A percentile compares a stretch with the other conserved stretches of the same genome.
Conservation (phyloP, 37 sponge, comb jelly and placozoan genomes). For the Hexactinellida sp. region DNA sequence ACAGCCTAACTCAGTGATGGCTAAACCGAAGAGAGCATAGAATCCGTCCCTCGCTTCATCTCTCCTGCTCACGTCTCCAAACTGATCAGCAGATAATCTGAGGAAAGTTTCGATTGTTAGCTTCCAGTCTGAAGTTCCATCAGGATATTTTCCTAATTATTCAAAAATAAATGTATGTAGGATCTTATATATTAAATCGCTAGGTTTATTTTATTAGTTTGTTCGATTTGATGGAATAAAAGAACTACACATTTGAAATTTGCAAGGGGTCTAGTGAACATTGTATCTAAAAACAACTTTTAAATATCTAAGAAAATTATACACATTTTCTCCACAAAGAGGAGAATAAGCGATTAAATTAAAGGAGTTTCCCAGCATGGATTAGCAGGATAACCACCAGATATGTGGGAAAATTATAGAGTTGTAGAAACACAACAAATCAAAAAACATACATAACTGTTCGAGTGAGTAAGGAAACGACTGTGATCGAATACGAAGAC, state of each 20-base stretch:
- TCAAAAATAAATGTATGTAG: neutral
- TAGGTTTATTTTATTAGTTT: neutral
- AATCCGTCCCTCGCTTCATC: neutral
- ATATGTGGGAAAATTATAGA: no score
- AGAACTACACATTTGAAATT: no score
- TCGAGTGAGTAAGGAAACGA: no score
- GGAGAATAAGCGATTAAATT: no score
- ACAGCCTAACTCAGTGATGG: neutral
- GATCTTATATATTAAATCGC: neutral
- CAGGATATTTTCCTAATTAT: neutral
- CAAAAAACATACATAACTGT: no score
- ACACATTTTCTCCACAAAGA: no score
- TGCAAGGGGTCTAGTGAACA: no score
- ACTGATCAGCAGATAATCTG: neutral
- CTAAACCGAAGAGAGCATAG: neutral
- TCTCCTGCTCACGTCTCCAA: neutral
- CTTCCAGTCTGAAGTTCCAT: neutral
- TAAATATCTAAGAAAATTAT: no score
- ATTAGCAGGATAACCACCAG: no score
- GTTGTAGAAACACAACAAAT: neutral
- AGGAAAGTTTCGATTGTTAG: neutral
- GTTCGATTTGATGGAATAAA: neutral
- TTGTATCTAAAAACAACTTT: no score
- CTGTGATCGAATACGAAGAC: no score
- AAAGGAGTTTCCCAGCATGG: no score